Evolutionary conservation across 2,113 vertebrate species (phyloP).

Genomic region (crab-eating macaque (Macaca fascicularis)): DNA sequence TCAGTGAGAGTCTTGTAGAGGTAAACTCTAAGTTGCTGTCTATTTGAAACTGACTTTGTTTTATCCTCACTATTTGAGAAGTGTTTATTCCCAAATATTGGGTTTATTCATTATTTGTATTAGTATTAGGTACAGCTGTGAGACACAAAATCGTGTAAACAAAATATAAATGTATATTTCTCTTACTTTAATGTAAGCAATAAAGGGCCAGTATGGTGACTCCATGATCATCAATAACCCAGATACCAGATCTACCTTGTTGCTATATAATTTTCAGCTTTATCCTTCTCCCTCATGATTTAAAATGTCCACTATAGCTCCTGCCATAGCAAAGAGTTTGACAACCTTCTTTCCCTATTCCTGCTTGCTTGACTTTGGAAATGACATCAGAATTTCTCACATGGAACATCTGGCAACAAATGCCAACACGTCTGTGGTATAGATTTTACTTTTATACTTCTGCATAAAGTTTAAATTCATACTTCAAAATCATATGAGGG

Average conservation of each 20-base stretch:
- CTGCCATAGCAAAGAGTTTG: neutral
- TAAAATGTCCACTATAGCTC: neutral
- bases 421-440: neutral
- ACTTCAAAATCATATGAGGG: neutral
- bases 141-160: neutral
- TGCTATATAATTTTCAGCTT: neutral
- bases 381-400: neutral
- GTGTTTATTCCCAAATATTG: no score
- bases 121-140: neutral
- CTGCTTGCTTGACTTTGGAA: neutral
- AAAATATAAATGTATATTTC: neutral
- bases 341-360: neutral
- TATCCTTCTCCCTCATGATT: neutral
- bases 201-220: neutral
- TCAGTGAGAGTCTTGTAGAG: neutral
- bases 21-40: neutral
- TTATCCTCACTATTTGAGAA: neutral
- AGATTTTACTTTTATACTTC: neutral
- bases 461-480: conserved; percentile 2
- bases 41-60: conserved; percentile 1
- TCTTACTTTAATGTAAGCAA: neutral
- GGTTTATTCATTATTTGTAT: neutral
- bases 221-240: neutral
- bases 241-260: neutral
- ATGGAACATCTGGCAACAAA: neutral